These are phyloP conservation scores for Pseudomyrmex cubaensis DNA, from an alignment of 1,140 invertebrate species.

Conservation along the genomic window DNA sequence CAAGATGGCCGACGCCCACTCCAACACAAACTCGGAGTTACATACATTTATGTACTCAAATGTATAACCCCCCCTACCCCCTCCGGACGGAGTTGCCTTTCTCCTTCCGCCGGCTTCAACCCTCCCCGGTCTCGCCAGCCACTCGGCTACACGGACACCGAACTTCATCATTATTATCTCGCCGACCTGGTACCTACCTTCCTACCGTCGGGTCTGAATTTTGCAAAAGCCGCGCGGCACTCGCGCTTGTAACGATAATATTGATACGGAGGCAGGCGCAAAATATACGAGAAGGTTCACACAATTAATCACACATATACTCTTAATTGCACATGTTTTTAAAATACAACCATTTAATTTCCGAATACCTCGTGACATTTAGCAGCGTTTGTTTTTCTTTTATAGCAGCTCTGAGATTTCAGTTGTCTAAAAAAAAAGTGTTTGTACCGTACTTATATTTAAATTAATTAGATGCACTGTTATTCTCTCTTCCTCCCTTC, in stretches of 20 bases:
- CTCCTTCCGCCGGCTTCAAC: constrained; percentile 80
- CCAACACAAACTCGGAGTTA: constrained; percentile 85
- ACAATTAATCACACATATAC: not conserved
- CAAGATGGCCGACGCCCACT: constrained; percentile 86
- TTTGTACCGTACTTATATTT: not conserved
- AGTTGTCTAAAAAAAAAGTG: too few relatives aligned
- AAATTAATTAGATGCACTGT: not conserved
- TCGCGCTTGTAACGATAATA: constrained; percentile 31
- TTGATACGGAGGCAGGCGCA: constrained; percentile 7
- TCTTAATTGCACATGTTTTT: not conserved
- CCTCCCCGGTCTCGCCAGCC: constrained; percentile 78
- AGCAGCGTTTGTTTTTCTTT: not conserved
- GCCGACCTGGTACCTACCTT: constrained; percentile 63
- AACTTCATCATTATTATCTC: constrained; percentile 83
- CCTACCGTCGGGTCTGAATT: constrained; percentile 66
- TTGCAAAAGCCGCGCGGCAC: constrained; percentile 63
- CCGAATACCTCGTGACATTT: too few relatives aligned
- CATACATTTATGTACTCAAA: constrained; percentile 86
- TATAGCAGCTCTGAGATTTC: too few relatives aligned
- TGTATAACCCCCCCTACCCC: constrained; percentile 83
- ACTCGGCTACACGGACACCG: constrained; percentile 83
- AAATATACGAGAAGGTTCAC: constrained; percentile 17
- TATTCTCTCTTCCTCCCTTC: not conserved
- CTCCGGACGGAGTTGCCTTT: constrained; percentile 81
- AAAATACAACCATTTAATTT: too few relatives aligned